Base-by-base conservation (phyloP, 2,113 vertebrate species). In the Podilymbus podiceps region DNA sequence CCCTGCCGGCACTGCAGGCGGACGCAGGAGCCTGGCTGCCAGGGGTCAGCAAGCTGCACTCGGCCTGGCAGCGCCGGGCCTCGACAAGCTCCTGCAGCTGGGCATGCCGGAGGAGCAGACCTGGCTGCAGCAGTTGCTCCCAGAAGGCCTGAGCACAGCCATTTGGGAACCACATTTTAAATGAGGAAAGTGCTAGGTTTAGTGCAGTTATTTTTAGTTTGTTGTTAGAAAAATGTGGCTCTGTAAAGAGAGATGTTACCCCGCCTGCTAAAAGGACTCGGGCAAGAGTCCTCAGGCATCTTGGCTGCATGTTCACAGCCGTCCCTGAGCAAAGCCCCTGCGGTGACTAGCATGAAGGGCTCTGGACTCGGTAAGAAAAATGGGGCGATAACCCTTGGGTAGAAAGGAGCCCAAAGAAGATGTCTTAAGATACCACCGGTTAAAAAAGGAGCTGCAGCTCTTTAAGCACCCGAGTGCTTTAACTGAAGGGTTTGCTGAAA, bases 161-260 rank as follows among this genome's bases (percentile, higher is more conserved):
- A 22, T 72, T 81, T 60, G 88, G 95, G 95, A 94, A 67, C 56
- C 83, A 90, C 85, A 47, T 92, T 64, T 89, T 92, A 84, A 85
- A 95, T 64, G 47, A 89, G 86, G 49, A 89, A 93, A 90, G 86
- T 81, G 92, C 92, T 83, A 87, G 96, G 89, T 97, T 96, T 92
- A 93, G 94, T 76, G 77, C 46, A 62, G 80, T 91, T 95, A 92
- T 93, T 96, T 97, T 92, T 85, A 95, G 90, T 95, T 96, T 87
- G 92, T 92, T 84, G 66, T 85, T 91, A 91, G 47, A 88, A 86
- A 79, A 89, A 67, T 4, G 60, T 46, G 76, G 52, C 33, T 92
- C 64, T 46, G 24, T 17, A 56, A 67, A 52, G 30, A 44, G 62
- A 49, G 69, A 75, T 35, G 64, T 63, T 72, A 59, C 83, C 88